Evolutionary conservation across 2,113 vertebrate genomes (phyloP).

Genomic region (Mionectes macconnelli): DNA sequence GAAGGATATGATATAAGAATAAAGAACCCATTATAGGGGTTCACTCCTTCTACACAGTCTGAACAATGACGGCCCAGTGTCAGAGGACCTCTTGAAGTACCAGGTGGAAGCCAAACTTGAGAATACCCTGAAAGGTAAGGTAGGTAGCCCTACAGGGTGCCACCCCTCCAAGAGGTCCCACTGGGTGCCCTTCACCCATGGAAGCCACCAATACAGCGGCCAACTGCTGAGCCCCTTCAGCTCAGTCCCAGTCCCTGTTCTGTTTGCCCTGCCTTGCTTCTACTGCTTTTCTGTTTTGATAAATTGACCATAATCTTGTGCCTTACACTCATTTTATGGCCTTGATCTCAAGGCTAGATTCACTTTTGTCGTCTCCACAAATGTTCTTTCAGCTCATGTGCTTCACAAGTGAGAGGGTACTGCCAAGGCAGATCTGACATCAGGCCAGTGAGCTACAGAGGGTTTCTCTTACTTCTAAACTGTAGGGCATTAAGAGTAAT

Average conservation of each 20-base stretch:
- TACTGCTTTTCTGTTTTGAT: not conserved
- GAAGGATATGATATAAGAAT: not conserved
- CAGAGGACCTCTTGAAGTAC: not conserved
- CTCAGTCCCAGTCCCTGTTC: not conserved
- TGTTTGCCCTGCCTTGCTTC: not conserved
- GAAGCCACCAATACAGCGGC: fast-evolving
- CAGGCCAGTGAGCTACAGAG: not conserved
- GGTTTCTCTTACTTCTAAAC: not conserved
- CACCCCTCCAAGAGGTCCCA: not conserved
- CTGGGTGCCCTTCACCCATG: fast-evolving
- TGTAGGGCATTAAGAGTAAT: not conserved
- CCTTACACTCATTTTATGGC: not conserved
- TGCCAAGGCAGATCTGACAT: not conserved
- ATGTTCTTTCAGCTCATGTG: not conserved
- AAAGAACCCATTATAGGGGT: not conserved
- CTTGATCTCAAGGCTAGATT: not conserved
- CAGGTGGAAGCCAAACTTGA: not conserved
- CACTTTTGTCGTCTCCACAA: not conserved
- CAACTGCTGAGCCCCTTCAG: not conserved
- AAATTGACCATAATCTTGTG: not conserved
- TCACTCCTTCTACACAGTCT: fast-evolving
- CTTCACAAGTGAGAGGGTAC: not conserved
- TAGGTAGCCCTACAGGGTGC: not conserved
- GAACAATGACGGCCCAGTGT: not conserved
- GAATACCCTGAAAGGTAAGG: not conserved